A percentile compares a stretch with the other conserved stretches of the same genome.
phyloP scores from a whole-genome alignment of 2,888 invertebrate genomes.

The Lepidochrysops patricia region DNA sequence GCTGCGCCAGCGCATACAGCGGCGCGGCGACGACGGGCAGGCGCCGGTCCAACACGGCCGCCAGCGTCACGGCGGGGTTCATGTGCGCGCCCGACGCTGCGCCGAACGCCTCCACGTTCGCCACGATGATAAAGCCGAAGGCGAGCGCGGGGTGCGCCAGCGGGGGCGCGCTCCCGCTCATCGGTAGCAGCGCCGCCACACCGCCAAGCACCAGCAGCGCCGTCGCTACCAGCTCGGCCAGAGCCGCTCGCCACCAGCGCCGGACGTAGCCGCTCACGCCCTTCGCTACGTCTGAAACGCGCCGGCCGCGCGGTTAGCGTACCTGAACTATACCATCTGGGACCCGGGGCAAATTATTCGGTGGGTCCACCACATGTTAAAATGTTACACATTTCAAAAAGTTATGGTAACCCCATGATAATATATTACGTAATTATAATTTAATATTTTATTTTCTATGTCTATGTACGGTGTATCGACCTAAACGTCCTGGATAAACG shows the following conservation, averaged over 20 bases:
- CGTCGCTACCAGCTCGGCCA: conserved; percentile 48
- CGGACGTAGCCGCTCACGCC: conserved; percentile 34
- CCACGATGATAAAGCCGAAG: conserved; percentile 52
- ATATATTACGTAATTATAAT: too few relatives aligned
- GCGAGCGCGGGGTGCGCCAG: conserved; percentile 50
- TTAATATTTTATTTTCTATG: too few relatives aligned
- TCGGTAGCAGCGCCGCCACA: conserved; percentile 38
- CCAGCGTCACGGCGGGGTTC: conserved; percentile 85
- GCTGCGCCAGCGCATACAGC: conserved; percentile 45
- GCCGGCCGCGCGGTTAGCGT: background rate
- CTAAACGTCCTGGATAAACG: too few relatives aligned
- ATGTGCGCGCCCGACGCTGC: conserved; percentile 85
- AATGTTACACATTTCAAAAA: too few relatives aligned
- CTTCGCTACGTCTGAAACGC: background rate
- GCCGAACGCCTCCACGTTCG: conserved; percentile 69
- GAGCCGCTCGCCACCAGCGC: conserved; percentile 54
- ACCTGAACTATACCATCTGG: background rate
- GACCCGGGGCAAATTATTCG: too few relatives aligned
- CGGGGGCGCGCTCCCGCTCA: conserved; percentile 24
- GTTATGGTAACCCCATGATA: too few relatives aligned
- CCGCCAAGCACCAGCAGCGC: conserved; percentile 58
- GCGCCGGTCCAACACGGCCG: conserved; percentile 72
- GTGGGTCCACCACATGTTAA: too few relatives aligned
- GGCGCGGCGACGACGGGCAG: conserved; percentile 45
- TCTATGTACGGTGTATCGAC: background rate